These are phyloP conservation scores for Motacilla tschutschensis DNA, from an alignment of 2,113 vertebrate species.

Conservation along the genomic window DNA sequence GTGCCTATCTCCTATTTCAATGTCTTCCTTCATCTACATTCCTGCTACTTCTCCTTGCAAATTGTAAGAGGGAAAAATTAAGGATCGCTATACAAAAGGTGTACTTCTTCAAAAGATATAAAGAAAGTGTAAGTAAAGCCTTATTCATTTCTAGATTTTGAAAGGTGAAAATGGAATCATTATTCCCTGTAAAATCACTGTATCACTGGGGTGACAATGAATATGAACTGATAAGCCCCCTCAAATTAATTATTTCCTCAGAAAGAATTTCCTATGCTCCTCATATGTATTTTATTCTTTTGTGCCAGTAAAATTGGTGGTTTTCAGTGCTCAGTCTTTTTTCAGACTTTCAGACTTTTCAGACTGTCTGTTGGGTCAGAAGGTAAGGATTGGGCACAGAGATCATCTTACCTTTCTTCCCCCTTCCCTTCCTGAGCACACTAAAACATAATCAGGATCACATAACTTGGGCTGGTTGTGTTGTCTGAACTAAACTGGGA, in stretches of 20 bases:
- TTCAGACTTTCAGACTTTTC: not conserved
- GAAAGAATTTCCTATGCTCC: not conserved
- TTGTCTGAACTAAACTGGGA: not conserved
- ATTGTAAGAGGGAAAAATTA: not conserved
- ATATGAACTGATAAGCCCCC: not conserved
- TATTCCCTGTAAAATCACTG: not conserved
- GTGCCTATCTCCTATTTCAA: not conserved
- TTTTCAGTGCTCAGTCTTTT: not conserved
- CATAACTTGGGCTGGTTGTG: not conserved
- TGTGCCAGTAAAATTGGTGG: not conserved
- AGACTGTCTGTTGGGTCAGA: accelerated
- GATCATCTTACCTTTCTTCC: not conserved
- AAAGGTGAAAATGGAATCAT: not conserved
- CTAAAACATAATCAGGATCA: not conserved
- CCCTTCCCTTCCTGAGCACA: not conserved
- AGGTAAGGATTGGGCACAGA: not conserved
- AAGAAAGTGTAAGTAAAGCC: not conserved
- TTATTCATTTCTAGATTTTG: not conserved
- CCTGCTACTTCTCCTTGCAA: not conserved
- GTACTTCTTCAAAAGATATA: not conserved
- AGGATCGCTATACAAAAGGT: not conserved
- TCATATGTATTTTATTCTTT: not conserved
- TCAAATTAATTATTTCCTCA: conserved; percentile 22
- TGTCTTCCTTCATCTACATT: not conserved
- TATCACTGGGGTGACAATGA: not conserved